Evolutionary conservation across 2,113 vertebrate genomes (phyloP).

Genomic region (Crotophaga sulcirostris): DNA sequence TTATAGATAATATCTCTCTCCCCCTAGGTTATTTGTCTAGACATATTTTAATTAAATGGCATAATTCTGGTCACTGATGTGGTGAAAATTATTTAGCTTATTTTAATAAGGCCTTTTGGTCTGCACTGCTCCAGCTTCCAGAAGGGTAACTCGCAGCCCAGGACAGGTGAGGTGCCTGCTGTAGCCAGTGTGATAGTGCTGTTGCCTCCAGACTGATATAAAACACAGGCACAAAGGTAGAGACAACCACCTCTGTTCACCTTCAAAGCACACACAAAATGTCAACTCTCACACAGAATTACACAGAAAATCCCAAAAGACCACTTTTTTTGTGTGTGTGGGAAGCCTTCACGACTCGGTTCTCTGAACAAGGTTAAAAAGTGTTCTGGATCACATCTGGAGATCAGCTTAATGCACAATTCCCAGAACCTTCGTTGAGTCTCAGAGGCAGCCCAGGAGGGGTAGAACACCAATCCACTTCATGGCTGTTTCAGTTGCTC

Average conservation of each 20-base stretch:
- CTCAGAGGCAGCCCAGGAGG: not conserved
- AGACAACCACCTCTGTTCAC: not conserved
- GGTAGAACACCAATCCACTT: not conserved
- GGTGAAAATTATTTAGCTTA: not conserved
- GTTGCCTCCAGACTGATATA: not conserved
- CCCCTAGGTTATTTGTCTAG: constrained; percentile 51
- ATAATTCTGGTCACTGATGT: constrained; percentile 20
- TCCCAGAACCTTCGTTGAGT: not conserved
- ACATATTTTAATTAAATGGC: constrained; percentile 32
- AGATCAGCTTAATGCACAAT: too few species aligned
- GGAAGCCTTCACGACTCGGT: not conserved
- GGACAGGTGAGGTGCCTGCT: rapidly evolving
- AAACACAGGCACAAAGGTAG: not conserved
- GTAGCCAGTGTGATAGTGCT: rapidly evolving
- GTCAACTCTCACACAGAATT: not conserved
- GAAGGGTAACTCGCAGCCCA: not conserved
- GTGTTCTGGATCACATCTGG: too few species aligned
- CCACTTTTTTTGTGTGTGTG: not conserved
- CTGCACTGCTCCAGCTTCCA: not conserved
- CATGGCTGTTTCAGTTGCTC: not conserved
- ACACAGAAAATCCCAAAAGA: not conserved
- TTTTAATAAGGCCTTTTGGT: not conserved
- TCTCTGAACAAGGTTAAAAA: not conserved
- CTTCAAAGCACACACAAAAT: not conserved
- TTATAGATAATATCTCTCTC: not conserved